A percentile compares a stretch with the other conserved stretches of the same genome.
These are phyloP conservation scores for Hassar affinis DNA, from an alignment of 2,113 vertebrate genomes.

Conservation along the genomic window DNA sequence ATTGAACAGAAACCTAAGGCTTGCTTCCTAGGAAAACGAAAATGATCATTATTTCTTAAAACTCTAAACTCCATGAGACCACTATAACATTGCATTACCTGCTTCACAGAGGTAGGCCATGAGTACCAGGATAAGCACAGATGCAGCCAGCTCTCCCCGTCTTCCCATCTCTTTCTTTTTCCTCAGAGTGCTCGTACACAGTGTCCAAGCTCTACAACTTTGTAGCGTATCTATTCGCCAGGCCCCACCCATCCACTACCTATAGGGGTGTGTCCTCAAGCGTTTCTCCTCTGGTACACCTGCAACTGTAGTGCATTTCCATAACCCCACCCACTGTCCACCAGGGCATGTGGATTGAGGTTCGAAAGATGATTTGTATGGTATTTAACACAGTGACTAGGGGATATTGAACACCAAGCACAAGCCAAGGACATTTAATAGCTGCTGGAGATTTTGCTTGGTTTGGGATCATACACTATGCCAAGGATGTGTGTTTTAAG, in stretches of 20 bases:
- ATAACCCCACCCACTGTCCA: slow-evolving; percentile 17
- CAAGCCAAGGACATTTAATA: neutral
- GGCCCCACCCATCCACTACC: slow-evolving; percentile 56
- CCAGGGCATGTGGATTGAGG: slow-evolving; percentile 19
- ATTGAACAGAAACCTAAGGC: neutral
- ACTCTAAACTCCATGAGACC: neutral
- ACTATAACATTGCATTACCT: slow-evolving; percentile 54
- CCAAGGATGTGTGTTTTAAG: neutral
- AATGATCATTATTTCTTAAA: neutral
- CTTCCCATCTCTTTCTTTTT: slow-evolving; percentile 50
- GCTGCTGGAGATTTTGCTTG: neutral
- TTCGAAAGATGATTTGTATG: slow-evolving; percentile 25
- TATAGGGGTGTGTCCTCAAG: slow-evolving; percentile 19
- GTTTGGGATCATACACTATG: neutral
- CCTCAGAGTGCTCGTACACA: slow-evolving; percentile 22
- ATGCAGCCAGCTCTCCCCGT: slow-evolving; percentile 54
- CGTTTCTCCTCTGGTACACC: slow-evolving; percentile 30
- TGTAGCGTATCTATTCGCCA: slow-evolving; percentile 56
- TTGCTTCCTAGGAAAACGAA: neutral
- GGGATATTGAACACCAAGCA: slow-evolving; percentile 26
- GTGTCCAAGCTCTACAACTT: slow-evolving; percentile 49
- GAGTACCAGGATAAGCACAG: slow-evolving; percentile 60
- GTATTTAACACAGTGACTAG: slow-evolving; percentile 31
- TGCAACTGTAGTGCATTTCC: slow-evolving; percentile 19
- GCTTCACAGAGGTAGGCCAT: slow-evolving; percentile 63